Evolutionary conservation across 2,888 invertebrate species (phyloP).

Genomic region (Serripes groenlandicus): DNA sequence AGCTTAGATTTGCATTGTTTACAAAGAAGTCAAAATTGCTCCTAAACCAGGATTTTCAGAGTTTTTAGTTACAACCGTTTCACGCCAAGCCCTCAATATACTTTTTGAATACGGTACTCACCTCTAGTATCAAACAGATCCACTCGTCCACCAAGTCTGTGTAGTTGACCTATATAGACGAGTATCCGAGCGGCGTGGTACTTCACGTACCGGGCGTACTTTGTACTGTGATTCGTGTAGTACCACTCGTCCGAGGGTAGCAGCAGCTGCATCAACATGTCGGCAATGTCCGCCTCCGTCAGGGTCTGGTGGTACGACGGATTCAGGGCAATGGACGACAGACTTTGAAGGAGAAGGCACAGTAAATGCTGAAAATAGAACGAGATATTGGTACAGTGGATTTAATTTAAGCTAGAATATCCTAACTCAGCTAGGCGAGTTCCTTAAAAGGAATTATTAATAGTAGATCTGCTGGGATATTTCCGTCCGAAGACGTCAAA

Average conservation of each 20-base stretch:
- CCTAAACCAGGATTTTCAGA: too few relatives aligned
- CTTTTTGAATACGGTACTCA: too few relatives aligned
- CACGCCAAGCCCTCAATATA: too few relatives aligned
- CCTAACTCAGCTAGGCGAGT: too few relatives aligned
- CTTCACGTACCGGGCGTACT: constrained; percentile 89
- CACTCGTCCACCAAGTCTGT: constrained; percentile 89
- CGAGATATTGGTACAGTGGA: too few relatives aligned
- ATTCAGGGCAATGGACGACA: constrained; percentile 89
- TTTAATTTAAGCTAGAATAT: too few relatives aligned
- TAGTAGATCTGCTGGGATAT: too few relatives aligned
- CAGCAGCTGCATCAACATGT: constrained; percentile 89
- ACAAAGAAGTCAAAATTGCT: too few relatives aligned
- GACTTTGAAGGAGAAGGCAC: constrained; percentile 89
- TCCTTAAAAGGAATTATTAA: too few relatives aligned
- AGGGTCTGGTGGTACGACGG: constrained; percentile 88
- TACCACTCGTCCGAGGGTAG: constrained; percentile 91
- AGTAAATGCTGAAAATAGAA: constrained; percentile 89
- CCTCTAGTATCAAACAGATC: constrained; percentile 89
- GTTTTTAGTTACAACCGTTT: too few relatives aligned
- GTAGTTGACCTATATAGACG: constrained; percentile 90
- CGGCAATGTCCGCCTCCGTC: constrained; percentile 89
- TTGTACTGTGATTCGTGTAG: constrained; percentile 90
- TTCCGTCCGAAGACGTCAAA: too few relatives aligned
- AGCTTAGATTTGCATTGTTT: too few relatives aligned
- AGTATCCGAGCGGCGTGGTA: constrained; percentile 90